Conservation (phyloP, 2,113 vertebrate species). For the Serinus canaria region DNA sequence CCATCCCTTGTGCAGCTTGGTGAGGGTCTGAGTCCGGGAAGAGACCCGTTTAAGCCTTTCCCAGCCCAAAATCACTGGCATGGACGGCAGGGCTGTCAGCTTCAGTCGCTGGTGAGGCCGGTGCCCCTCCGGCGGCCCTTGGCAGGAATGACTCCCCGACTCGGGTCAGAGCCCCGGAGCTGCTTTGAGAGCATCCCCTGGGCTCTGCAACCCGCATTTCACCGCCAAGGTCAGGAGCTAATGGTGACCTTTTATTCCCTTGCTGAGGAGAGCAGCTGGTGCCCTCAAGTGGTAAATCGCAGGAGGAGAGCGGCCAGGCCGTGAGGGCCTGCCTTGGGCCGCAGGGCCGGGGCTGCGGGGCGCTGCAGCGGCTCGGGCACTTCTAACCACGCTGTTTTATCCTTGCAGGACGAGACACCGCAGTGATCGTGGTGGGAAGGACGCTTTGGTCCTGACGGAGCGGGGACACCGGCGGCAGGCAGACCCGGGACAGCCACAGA, state of each 20-base stretch:
- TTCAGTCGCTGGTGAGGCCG: not conserved
- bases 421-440: not conserved
- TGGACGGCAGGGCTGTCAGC: not conserved
- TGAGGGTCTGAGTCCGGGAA: not conserved
- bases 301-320: not conserved
- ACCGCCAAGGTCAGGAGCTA: not conserved
- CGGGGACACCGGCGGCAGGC: not conserved
- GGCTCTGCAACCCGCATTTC: fast-evolving
- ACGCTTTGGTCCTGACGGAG: not conserved
- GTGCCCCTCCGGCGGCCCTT: not conserved
- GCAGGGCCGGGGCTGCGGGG: not conserved
- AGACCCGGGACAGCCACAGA: not conserved
- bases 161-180: not conserved
- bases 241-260: constrained; percentile 53
- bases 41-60: not conserved
- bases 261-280: constrained; percentile 48
- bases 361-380: fast-evolving
- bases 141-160: not conserved
- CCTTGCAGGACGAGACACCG: constrained; percentile 34
- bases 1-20: fast-evolving
- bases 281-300: constrained; percentile 59
- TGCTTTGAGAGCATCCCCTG: not conserved
- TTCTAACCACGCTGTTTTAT: not conserved
- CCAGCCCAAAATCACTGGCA: not conserved
- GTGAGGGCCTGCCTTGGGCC: not conserved